phyloP scores from a whole-genome alignment of 2,888 invertebrate genomes.

The Drosophila pegasa region DNA sequence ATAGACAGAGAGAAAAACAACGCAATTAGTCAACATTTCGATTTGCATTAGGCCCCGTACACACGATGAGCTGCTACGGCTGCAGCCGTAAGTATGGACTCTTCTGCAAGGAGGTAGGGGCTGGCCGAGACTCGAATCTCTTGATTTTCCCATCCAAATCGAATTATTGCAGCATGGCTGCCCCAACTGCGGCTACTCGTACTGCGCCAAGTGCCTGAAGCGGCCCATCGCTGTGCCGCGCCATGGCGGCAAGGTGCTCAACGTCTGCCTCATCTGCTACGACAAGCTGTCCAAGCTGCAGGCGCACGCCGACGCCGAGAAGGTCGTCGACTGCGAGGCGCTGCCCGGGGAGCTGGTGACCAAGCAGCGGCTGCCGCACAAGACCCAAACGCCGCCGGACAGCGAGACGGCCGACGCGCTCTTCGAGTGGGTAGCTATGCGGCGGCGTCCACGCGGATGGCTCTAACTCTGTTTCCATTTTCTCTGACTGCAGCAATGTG shows the following conservation, averaged over 20 bases:
- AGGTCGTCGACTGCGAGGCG: constrained; percentile 72
- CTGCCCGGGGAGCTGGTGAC: constrained; percentile 86
- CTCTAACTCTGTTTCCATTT: not conserved
- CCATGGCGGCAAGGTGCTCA: constrained; percentile 87
- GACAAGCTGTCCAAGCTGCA: constrained; percentile 81
- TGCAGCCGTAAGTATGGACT: constrained; percentile 90
- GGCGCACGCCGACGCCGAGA: constrained; percentile 62
- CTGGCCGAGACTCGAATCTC: not conserved
- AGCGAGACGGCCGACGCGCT: constrained; percentile 53
- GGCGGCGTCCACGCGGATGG: not conserved
- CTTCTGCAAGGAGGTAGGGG: constrained; percentile 89
- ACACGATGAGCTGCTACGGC: constrained; percentile 89
- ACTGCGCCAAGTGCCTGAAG: constrained; percentile 92
- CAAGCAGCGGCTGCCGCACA: constrained; percentile 46
- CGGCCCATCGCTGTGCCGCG: constrained; percentile 89
- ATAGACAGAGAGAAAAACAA: not conserved
- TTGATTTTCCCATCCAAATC: constrained; percentile 6
- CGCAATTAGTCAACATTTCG: not conserved
- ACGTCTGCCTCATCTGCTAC: constrained; percentile 87
- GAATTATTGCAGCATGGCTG: constrained; percentile 89
- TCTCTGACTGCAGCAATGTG: constrained; percentile 58
- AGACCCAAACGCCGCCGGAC: constrained; percentile 36
- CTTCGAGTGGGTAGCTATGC: constrained; percentile 49
- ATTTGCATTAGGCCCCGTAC: not conserved
- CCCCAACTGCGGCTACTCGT: constrained; percentile 92